Evolutionary conservation across 2,888 invertebrate species (phyloP).

Genomic region (Drosophila pseudotakahashii): DNA sequence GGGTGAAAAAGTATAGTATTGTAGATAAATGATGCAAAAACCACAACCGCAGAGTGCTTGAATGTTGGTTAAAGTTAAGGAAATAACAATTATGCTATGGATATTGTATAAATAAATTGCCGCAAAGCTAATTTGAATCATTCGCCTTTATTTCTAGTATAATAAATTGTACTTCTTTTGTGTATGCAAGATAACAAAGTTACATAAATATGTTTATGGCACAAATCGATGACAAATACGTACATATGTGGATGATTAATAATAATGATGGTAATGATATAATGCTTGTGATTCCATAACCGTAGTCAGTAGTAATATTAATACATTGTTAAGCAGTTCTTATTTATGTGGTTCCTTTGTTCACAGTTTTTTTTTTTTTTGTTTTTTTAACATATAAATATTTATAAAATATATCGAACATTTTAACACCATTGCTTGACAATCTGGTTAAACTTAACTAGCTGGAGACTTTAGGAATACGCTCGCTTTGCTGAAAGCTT

Average conservation of each 20-base stretch:
- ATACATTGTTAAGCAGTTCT: slow-evolving; percentile 46
- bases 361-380: slow-evolving; percentile 4
- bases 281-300: slow-evolving; percentile 37
- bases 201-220: slow-evolving; percentile 55
- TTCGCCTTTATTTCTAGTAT: slow-evolving; percentile 62
- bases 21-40: slow-evolving; percentile 32
- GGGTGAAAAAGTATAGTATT: background rate
- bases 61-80: slow-evolving; percentile 33
- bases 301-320: slow-evolving; percentile 29
- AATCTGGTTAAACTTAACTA: slow-evolving; percentile 67
- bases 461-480: background rate
- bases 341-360: slow-evolving; percentile 19
- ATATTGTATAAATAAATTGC: slow-evolving; percentile 41
- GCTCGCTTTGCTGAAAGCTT: background rate
- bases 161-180: slow-evolving; percentile 39
- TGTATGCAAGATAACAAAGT: slow-evolving; percentile 57
- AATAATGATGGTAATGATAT: slow-evolving; percentile 33
- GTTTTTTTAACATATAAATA: slow-evolving; percentile 52
- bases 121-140: slow-evolving; percentile 48
- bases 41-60: slow-evolving; percentile 58
- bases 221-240: slow-evolving; percentile 35
- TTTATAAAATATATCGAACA: slow-evolving; percentile 70
- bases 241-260: slow-evolving; percentile 33
- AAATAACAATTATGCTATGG: too few relatives aligned
- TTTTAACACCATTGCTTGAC: slow-evolving; percentile 45